Evolutionary conservation across 2,888 invertebrate genomes (phyloP).

Genomic region (Tiphia femorata): DNA sequence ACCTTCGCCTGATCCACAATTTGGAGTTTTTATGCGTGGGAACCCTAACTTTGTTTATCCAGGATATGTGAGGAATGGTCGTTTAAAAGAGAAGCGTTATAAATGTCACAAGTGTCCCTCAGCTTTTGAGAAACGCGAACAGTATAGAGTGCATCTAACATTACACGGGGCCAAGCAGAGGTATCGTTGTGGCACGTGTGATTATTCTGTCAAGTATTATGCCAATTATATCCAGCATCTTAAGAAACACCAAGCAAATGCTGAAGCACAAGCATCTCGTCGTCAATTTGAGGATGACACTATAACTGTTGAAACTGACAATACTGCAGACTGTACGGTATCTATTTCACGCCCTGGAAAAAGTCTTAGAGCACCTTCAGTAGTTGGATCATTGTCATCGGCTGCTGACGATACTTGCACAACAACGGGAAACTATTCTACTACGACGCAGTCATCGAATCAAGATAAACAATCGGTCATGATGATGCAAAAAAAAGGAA

Average conservation of each 20-base stretch:
- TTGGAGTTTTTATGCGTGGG: slow-evolving; percentile 78
- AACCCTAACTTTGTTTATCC: slow-evolving; percentile 84
- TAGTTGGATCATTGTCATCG: not conserved
- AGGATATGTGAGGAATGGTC: slow-evolving; percentile 80
- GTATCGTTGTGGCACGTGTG: slow-evolving; percentile 86
- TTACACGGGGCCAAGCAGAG: slow-evolving; percentile 87
- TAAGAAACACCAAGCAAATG: slow-evolving; percentile 82
- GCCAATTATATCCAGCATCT: slow-evolving; percentile 87
- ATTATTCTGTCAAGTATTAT: slow-evolving; percentile 89
- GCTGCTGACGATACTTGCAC: not conserved
- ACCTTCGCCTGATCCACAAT: slow-evolving; percentile 76
- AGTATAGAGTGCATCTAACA: slow-evolving; percentile 85
- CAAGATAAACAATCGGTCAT: slow-evolving; percentile 60
- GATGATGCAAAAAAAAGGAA: slow-evolving; percentile 53
- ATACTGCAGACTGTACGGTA: not conserved
- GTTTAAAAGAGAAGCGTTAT: slow-evolving; percentile 82
- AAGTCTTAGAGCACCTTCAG: slow-evolving; percentile 39
- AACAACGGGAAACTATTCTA: not conserved
- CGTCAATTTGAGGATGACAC: slow-evolving; percentile 65
- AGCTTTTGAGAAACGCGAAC: slow-evolving; percentile 87
- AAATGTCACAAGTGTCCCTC: slow-evolving; percentile 90
- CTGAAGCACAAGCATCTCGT: slow-evolving; percentile 75
- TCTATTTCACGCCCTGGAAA: slow-evolving; percentile 43
- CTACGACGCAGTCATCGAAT: slow-evolving; percentile 50
- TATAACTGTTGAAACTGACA: slow-evolving; percentile 51